Evolutionary conservation across 2,888 invertebrate genomes (phyloP), one percentile per base, ranked within the genome.

Genomic region (Kuschelorhynchus macadamiae): DNA sequence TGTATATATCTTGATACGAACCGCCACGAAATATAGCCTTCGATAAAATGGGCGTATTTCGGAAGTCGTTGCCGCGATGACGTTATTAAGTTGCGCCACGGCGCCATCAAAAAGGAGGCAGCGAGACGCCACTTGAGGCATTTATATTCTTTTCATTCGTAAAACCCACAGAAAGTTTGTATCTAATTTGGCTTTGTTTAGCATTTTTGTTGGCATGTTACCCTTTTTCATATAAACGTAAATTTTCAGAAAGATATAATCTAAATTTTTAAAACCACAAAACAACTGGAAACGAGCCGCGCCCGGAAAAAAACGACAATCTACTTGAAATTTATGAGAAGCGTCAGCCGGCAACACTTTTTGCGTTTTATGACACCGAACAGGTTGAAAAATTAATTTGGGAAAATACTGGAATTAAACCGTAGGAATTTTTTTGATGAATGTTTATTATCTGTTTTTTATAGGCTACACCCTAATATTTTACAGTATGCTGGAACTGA

Each of bases 41-140:
- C 70, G 74, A 70, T 71, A 72, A 64, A 66, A 70, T 67, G 63
- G 72, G 74, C 71, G 72, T 71, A 75, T 76, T 77, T 75, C 75
- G 77, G 76, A 78, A 78, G 77, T 77, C 76, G 75, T 75, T 75
- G 74, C 74, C 72, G 72, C 75, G 76, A 79, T 79, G 79, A 78
- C 79, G 79, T 80, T 78, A 79, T 80, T 78, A 79, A 77, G 74
- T 74, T 74, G 74, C 76, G 71, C 77, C 72, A 73, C 76, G 78
- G 78, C 78, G 78, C 77, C 76, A 75, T 71, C 77, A 73, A 72
- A 65, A 66, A 73, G 73, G 73, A 74, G 74, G 75, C 75, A 73
- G 75, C 73, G 71, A 74, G 78, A 75, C 79, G 79, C 78, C 79
- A 76, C 76, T 74, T 67, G 71, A 71, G 70, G 74, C 76, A 78